Conservation (phyloP, 1,140 invertebrate species). For the Zaprionus camerounensis region DNA sequence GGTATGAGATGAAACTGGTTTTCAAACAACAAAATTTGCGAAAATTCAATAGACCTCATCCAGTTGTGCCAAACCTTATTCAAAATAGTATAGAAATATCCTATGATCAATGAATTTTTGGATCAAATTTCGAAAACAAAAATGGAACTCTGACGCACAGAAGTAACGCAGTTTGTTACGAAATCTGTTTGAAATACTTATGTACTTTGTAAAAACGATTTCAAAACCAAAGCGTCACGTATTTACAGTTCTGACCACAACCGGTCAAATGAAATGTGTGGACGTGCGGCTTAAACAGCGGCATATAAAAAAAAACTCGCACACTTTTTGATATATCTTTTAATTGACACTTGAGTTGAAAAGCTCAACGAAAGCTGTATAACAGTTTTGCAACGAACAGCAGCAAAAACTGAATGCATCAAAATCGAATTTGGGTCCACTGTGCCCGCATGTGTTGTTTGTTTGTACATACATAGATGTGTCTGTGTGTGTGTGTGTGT, state of each 20-base stretch:
- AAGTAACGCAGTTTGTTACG: slow-evolving; percentile 29
- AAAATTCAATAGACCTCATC: not conserved
- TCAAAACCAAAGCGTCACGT: slow-evolving; percentile 49
- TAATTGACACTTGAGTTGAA: slow-evolving; percentile 52
- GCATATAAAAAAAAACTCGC: slow-evolving; percentile 5
- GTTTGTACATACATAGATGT: not conserved
- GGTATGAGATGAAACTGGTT: not conserved
- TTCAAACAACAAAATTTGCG: not conserved
- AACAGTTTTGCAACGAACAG: slow-evolving; percentile 21
- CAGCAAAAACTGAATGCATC: slow-evolving; percentile 23
- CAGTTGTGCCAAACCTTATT: not conserved
- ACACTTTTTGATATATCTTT: slow-evolving; percentile 45
- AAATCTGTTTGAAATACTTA: slow-evolving; percentile 44
- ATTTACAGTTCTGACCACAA: slow-evolving; percentile 51
- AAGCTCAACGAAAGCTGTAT: slow-evolving; percentile 25
- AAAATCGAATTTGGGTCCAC: slow-evolving; percentile 22
- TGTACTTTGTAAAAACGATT: slow-evolving; percentile 35
- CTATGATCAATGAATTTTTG: no score
- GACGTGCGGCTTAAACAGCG: slow-evolving; percentile 35
- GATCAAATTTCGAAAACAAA: not conserved
- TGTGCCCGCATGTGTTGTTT: not conserved
- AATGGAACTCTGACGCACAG: not conserved
- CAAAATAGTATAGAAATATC: not conserved
- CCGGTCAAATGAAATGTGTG: slow-evolving; percentile 37
- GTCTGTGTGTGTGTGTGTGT: not conserved